Conservation (phyloP, 2,113 vertebrate species). For the Mesoclemmys tuberculata region DNA sequence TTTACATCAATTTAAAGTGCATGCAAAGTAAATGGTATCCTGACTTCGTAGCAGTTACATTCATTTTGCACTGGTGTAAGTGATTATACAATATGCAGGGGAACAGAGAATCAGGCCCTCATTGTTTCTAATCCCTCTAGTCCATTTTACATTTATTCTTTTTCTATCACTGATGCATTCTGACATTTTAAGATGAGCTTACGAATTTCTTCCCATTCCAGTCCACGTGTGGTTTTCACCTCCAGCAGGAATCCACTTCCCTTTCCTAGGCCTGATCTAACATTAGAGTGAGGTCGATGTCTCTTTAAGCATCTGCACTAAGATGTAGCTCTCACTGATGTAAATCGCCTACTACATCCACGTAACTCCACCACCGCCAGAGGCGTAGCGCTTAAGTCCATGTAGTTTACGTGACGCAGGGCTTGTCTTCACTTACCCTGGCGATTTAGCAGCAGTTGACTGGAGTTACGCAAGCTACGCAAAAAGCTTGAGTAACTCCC, state of each 20-base stretch:
- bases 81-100: fast-evolving
- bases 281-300: too few species aligned
- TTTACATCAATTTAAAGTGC: background rate
- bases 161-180: background rate
- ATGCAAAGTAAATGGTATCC: background rate
- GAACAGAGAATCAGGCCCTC: background rate
- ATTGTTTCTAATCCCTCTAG: background rate
- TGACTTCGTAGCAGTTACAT: background rate
- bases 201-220: background rate
- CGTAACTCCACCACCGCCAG: too few species aligned
- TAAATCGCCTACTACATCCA: too few species aligned
- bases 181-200: background rate
- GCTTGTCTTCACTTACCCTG: too few species aligned
- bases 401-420: too few species aligned
- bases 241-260: background rate
- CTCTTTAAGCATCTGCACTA: too few species aligned
- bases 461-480: too few species aligned
- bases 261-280: background rate
- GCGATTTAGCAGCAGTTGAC: too few species aligned
- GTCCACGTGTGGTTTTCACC: background rate
- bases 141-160: background rate
- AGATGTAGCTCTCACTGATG: too few species aligned
- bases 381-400: too few species aligned
- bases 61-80: background rate
- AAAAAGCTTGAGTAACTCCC: too few species aligned